Evolutionary conservation across 2,113 vertebrate genomes (phyloP).

Genomic region (Morone chrysops): DNA sequence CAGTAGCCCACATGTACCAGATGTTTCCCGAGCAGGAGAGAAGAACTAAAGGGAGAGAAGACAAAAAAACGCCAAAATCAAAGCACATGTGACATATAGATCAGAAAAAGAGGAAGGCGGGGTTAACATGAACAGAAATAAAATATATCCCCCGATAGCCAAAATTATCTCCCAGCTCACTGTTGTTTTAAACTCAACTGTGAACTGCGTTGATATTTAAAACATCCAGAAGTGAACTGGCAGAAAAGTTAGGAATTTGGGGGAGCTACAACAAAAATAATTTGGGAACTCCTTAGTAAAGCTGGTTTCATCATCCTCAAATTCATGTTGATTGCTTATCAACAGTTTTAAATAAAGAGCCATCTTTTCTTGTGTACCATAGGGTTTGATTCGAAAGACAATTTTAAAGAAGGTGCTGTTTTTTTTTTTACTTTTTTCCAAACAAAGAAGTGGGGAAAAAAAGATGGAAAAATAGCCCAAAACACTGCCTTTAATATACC

Average conservation of each 20-base stretch:
- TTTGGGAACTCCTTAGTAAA: not conserved
- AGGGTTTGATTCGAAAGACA: not conserved
- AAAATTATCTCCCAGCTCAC: not conserved
- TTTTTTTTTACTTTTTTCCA: no score
- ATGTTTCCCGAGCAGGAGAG: conserved; percentile 89
- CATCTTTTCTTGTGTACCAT: not conserved
- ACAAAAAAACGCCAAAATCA: no score
- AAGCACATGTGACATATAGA: not conserved
- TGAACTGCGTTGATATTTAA: conserved; percentile 1
- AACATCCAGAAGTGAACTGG: not conserved
- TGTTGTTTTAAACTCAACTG: conserved; percentile 13
- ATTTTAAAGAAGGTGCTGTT: no score
- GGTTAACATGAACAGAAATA: not conserved
- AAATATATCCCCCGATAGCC: no score
- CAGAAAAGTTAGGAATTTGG: not conserved
- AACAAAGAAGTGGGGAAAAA: not conserved
- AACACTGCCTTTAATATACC: not conserved
- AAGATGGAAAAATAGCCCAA: not conserved
- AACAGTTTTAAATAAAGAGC: not conserved
- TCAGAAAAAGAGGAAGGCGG: not conserved
- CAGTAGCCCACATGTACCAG: conserved; percentile 95
- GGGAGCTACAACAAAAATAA: not conserved
- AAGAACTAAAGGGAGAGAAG: conserved; percentile 82
- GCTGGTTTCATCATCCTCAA: not conserved
- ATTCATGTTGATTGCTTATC: not conserved